A percentile compares a stretch with the other conserved stretches of the same genome.
Conservation (phyloP, 2,888 invertebrate genomes). For the Cryptocephalus moraei region DNA sequence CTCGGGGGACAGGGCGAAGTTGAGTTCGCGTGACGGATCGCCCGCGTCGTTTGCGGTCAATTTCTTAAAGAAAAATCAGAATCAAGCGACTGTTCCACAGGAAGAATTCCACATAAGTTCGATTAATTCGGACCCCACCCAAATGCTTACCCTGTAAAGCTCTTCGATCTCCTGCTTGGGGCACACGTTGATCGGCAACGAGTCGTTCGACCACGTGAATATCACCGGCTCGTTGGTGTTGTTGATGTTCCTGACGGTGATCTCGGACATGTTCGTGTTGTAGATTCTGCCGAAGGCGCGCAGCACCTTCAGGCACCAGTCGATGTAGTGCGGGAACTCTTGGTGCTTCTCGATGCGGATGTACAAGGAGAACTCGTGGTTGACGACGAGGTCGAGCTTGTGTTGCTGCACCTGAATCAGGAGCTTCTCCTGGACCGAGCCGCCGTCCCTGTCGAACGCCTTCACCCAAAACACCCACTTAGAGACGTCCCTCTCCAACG, state of each 20-base stretch:
- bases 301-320: conserved; percentile 68
- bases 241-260: conserved; percentile 60
- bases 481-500: conserved; percentile 71
- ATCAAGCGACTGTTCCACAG: too few species aligned
- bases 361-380: conserved; percentile 69
- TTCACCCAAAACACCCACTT: conserved; percentile 71
- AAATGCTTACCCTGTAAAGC: conserved; percentile 54
- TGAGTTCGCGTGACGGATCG: conserved; percentile 49
- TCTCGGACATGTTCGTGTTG: conserved; percentile 48
- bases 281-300: conserved; percentile 48
- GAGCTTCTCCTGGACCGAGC: conserved; percentile 58
- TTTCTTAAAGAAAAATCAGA: conserved; percentile 29
- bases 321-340: conserved; percentile 56
- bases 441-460: conserved; percentile 71
- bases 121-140: too few species aligned
- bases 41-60: conserved; percentile 46
- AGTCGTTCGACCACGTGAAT: conserved; percentile 80
- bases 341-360: conserved; percentile 51
- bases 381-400: conserved; percentile 64
- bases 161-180: conserved; percentile 64
- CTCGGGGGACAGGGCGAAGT: conserved; percentile 53
- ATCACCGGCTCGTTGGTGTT: conserved; percentile 50
- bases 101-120: too few species aligned
- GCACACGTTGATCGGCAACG: conserved; percentile 67
- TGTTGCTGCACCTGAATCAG: conserved; percentile 77